Conservation (phyloP, 1,140 invertebrate species). For the Anastrepha ludens region DNA sequence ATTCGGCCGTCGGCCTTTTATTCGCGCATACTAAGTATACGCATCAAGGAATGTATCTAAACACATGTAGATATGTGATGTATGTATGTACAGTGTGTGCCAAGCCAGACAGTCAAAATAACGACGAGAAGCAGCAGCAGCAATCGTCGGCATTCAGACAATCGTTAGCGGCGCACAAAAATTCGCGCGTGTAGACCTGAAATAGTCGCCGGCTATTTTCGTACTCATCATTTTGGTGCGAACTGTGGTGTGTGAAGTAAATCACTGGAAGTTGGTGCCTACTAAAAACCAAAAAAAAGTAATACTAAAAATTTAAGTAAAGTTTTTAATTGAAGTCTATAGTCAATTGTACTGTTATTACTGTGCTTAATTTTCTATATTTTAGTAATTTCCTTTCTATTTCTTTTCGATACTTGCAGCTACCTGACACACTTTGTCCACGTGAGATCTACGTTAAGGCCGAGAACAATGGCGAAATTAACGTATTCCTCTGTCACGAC, state of each 20-base stretch:
- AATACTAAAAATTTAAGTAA: background rate
- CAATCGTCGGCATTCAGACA: constrained; percentile 28
- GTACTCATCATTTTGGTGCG: constrained; percentile 29
- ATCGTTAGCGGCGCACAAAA: background rate
- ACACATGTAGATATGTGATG: background rate
- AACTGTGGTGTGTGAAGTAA: constrained; percentile 8
- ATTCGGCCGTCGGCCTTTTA: background rate
- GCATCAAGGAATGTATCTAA: background rate
- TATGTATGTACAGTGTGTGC: background rate
- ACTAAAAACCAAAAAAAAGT: background rate
- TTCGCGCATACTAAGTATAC: background rate
- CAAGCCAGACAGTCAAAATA: constrained; percentile 38
- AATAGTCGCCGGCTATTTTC: constrained; percentile 47
- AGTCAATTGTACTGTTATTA: background rate
- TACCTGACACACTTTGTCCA: constrained; percentile 77
- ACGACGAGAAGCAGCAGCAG: background rate
- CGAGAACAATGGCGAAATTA: constrained; percentile 88
- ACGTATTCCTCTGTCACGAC: constrained; percentile 94
- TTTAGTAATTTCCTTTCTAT: constrained; percentile 47
- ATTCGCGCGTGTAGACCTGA: constrained; percentile 27
- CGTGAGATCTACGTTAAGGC: constrained; percentile 91
- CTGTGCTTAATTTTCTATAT: background rate
- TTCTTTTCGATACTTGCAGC: constrained; percentile 74
- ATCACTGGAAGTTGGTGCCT: background rate
- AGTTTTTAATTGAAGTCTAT: background rate